A percentile compares a stretch with the other conserved stretches of the same genome.
Evolutionary conservation across 2,888 invertebrate species (phyloP).

Genomic region (Brachypalpus laphriformis): DNA sequence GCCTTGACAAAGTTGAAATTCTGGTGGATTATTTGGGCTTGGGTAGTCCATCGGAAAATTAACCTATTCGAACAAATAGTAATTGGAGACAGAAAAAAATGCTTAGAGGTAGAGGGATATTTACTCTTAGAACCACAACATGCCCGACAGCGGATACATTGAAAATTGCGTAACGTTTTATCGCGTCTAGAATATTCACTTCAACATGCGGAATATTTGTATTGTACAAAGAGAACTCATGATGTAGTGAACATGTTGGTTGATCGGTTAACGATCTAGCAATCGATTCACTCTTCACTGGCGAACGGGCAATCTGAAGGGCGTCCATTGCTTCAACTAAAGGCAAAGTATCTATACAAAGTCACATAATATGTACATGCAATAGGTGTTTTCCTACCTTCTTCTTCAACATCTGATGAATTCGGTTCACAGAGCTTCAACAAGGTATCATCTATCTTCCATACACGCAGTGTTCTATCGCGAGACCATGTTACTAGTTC

Average conservation of each 20-base stretch:
- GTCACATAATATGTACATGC: neutral
- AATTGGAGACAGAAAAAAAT: neutral
- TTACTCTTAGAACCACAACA: slow-evolving; percentile 84
- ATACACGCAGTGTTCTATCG: slow-evolving; percentile 95
- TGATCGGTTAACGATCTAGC: slow-evolving; percentile 80
- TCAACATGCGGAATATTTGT: slow-evolving; percentile 89
- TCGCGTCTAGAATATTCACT: slow-evolving; percentile 84
- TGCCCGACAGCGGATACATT: slow-evolving; percentile 81
- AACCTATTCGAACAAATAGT: slow-evolving; percentile 83
- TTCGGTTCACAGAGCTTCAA: slow-evolving; percentile 89
- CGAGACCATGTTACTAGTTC: slow-evolving; percentile 97
- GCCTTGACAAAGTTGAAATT: slow-evolving; percentile 87
- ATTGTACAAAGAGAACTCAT: slow-evolving; percentile 90
- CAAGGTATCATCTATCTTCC: slow-evolving; percentile 93
- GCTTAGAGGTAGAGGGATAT: neutral
- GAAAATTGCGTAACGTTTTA: slow-evolving; percentile 84
- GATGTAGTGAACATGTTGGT: slow-evolving; percentile 85
- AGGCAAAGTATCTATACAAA: no score
- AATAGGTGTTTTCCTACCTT: slow-evolving; percentile 27
- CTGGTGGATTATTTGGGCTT: slow-evolving; percentile 86
- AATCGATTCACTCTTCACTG: slow-evolving; percentile 80
- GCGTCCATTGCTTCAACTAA: slow-evolving; percentile 77
- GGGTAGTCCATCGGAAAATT: slow-evolving; percentile 91
- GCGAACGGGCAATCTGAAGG: slow-evolving; percentile 82
- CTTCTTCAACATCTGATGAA: slow-evolving; percentile 81